Evolutionary conservation across 2,797 vertebrate genomes (phyloP), one percentile per base, ranked within the genome.

Genomic region (Enteromius afrohamiltoni): DNA sequence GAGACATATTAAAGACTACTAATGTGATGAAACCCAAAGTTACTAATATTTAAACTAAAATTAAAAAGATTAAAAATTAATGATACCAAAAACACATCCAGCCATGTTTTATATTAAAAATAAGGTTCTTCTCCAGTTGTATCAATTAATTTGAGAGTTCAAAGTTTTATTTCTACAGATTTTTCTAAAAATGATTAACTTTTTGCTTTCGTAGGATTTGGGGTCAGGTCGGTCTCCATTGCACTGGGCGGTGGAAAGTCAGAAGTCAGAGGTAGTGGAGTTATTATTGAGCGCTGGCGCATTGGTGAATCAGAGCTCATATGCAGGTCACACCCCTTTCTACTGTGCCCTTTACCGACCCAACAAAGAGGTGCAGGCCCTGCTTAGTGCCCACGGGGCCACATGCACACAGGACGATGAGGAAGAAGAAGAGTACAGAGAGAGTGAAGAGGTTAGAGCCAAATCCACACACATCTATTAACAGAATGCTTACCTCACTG

Each of bases 171-270:
- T 37, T 76, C 58, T 3, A 14, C 45, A 1, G 45, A 47, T 47
- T 47, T 47, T 13, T 45, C 40, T 1, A 5, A 13, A n/a, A 45
- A 42, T 42, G 21, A 34, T 26, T 14, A 42, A 21, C 1, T 37
- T 10, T 34, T 21, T 49, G 2, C 19, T 29, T 34, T 23, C 58
- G 37, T 81, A 95, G 94, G 94, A 95, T 85, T 91, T 92, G 83
- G 92, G 93, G 0, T 94, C 93, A 0, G 95, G 95, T 26, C 93
- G 94, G 77, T 94, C 92, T 42, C 92, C 94, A 1, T 88, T 95
- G 42, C 95, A 95, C 88, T 88, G 94, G 92, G 95, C 94, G 0
- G 94, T 95, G 69, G 94, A 95, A 88, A 86, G 89, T 3, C 94
- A 95, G 86, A 90, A 87, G 19, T 76, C 89, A 0, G 87, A 86